A percentile compares a stretch with the other conserved stretches of the same genome.
These are phyloP conservation scores for Ceryle rudis DNA, from an alignment of 2,797 vertebrate species.

Conservation along the genomic window DNA sequence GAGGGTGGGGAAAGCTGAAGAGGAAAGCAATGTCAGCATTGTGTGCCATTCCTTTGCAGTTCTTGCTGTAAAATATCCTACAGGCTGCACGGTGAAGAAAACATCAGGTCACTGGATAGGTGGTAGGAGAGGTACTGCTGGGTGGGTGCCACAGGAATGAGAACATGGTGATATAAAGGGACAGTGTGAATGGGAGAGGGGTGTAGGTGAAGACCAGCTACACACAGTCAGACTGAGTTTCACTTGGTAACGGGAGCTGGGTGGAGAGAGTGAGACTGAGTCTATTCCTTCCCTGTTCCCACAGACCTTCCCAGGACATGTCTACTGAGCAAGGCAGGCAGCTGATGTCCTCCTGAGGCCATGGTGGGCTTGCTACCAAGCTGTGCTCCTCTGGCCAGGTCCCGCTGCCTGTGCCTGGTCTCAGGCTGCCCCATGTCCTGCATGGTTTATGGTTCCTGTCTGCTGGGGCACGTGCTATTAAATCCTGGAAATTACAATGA, in stretches of 20 bases:
- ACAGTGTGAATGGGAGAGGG: fast-evolving
- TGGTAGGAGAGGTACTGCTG: not conserved
- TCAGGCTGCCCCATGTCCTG: not conserved
- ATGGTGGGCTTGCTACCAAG: not conserved
- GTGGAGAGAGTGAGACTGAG: not conserved
- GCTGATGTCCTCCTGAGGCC: fast-evolving
- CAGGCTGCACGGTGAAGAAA: not conserved
- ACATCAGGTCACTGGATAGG: fast-evolving
- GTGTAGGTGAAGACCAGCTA: not conserved
- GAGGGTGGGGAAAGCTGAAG: not conserved
- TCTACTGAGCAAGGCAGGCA: not conserved
- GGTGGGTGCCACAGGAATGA: not conserved
- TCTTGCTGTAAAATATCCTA: not conserved
- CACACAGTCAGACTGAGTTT: not conserved
- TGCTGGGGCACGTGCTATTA: not conserved
- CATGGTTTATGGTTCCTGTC: fast-evolving
- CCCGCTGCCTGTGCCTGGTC: not conserved
- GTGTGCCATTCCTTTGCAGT: not conserved
- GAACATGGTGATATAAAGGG: not conserved
- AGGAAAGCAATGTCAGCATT: not conserved
- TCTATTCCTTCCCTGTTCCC: not conserved
- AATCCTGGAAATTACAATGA: not conserved
- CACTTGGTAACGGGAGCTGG: not conserved
- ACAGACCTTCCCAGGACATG: fast-evolving
- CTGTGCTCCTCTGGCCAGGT: fast-evolving